Evolutionary conservation across 2,113 vertebrate species (phyloP), one percentile per base, ranked within the genome.

Genomic region (Burhinus bistriatus): DNA sequence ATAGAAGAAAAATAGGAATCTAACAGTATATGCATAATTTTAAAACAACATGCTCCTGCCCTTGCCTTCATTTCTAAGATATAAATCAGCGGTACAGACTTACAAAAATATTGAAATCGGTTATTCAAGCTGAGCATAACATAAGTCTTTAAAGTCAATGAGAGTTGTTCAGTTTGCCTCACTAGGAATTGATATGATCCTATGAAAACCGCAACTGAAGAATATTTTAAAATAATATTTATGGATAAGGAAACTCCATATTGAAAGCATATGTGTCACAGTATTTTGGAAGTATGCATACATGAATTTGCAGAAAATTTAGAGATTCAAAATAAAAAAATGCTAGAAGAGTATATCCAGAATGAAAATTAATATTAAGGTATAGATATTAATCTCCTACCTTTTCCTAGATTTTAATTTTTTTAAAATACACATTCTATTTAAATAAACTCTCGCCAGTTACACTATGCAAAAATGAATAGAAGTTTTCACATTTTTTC

Each of bases 391-490:
- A 78, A 81, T 64, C 23, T 40, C 15, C 36, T 9, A 11, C 5
- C 5, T 72, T 64, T 34, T 32, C 11, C 64, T 40, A 15, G 7
- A 22, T 61, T 44, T 71, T 6, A 15, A 8, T 7, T 62, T 16
- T 61, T 54, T 80, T 11, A 0, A 27, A 51, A 66, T 10, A 55
- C 0, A 21, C 11, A 15, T 21, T 11, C 6, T 21, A 65, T 16
- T 69, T 20, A 44, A 77, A 55, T 14, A 27, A 57, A 20, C 22
- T 72, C 36, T 17, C 30, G 30, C 29, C 76, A 64, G 22, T 20
- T 32, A 59, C 6, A 18, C 15, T 1, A 4, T 1, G 9, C 20
- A 70, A 55, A 68, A 23, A 51, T 10, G 12, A 51, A 25, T 51
- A 49, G 22, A 51, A 16, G 2, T 12, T 87, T 8, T 69, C 27